Conservation (phyloP, 2,113 vertebrate genomes). For the Carettochelys insculpta region DNA sequence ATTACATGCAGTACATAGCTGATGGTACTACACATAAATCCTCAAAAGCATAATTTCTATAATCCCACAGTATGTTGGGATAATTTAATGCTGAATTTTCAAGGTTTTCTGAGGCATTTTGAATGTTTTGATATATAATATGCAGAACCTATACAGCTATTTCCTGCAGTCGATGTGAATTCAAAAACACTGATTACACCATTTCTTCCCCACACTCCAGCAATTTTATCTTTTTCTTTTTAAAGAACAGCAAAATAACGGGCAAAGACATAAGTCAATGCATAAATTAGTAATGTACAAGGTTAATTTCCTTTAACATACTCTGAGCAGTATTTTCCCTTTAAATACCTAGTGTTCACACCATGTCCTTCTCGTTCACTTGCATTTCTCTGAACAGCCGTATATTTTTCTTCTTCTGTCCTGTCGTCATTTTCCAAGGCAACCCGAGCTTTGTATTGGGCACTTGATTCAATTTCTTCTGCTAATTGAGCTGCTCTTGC, state of each 20-base stretch:
- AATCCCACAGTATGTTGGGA: background rate
- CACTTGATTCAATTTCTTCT: slow-evolving; percentile 98
- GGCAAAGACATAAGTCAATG: background rate
- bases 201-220: background rate
- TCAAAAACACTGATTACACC: background rate
- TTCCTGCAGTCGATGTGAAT: slow-evolving; percentile 40
- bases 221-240: background rate
- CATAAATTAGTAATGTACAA: slow-evolving; percentile 26
- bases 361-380: slow-evolving; percentile 87
- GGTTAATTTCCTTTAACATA: background rate
- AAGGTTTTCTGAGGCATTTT: slow-evolving; percentile 1
- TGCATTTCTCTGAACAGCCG: slow-evolving; percentile 90
- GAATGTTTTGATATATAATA: background rate
- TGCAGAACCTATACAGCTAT: background rate
- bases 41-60: slow-evolving; percentile 20
- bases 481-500: slow-evolving; percentile 96
- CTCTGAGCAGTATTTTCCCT: slow-evolving; percentile 30
- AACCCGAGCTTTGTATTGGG: slow-evolving; percentile 94
- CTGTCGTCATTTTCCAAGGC: slow-evolving; percentile 97
- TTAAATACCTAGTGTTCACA: slow-evolving; percentile 86
- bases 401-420: slow-evolving; percentile 96
- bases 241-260: background rate
- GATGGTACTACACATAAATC: background rate
- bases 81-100: slow-evolving; percentile 3
- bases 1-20: background rate